Base-by-base conservation (phyloP, 2,888 invertebrate species). In the Diplolepis rosae region DNA sequence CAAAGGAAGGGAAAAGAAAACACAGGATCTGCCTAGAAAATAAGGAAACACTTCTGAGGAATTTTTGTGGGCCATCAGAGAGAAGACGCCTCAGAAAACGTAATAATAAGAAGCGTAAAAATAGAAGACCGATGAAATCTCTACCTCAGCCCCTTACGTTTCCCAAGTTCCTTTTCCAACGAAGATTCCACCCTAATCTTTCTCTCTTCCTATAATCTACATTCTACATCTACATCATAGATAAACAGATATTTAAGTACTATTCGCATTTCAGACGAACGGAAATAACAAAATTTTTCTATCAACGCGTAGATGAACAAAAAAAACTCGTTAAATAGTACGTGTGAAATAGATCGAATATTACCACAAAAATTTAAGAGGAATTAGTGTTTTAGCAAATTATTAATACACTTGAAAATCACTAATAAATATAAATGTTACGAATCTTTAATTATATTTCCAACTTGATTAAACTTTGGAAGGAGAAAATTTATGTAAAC, bases 71-170 rank as follows among this genome's bases (percentile, higher is more conserved):
- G 32, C 22, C 54, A 35, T 32, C n/a, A 22, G 6, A 35, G 48
- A 18, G 48, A 48, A 48, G 48, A 48, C 22, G 22, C 18, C 56
- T 56, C 35, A 18, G 22, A 32, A 56, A 56, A 56, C 32, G 56
- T 32, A 35, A 32, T 32, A 35, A 32, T 56, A 22, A 39, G 22
- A 35, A 56, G 35, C 13, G 22, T 56, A 56, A 56, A 56, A 56
- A 56, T 56, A 56, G 22, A 11, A 35, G 22, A 35, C 13, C 30
- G 35, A 56, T 18, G 13, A 56, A 56, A 35, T 13, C 24, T 24
- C 9, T 7, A 0, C 45, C 9, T 45, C n/a, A n/a, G n/a, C 45
- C 18, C 45, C 18, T 22, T 9, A 22, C 9, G 18, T 18, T 18
- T 7, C 42, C 4, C 42, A 45, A 7, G 45, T 4, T 45, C 45